phyloP scores from a whole-genome alignment of 2,113 vertebrate species.

The Cepphus grylle region DNA sequence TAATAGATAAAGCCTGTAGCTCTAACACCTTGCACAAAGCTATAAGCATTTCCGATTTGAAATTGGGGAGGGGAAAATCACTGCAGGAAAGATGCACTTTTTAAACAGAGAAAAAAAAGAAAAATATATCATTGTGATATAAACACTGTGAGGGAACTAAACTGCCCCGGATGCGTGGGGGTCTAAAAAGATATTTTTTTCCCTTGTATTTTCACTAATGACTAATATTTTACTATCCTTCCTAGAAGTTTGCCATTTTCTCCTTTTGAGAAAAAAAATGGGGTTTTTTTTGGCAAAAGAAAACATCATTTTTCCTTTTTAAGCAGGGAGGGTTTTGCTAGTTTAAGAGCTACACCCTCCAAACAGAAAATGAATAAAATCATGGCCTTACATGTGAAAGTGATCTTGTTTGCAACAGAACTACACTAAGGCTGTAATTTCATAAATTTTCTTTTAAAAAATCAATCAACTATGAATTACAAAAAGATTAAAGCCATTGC shows the following conservation, averaged over 20 bases:
- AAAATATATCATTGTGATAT: background rate
- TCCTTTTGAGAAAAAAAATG: background rate
- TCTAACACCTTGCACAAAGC: background rate
- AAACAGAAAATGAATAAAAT: background rate
- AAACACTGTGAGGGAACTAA: background rate
- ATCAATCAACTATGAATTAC: background rate
- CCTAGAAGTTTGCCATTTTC: background rate
- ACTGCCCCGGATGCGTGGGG: background rate
- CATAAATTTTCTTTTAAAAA: background rate
- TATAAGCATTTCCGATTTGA: background rate
- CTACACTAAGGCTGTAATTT: background rate
- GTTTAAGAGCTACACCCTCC: background rate
- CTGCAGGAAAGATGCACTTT: background rate
- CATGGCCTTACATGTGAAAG: background rate
- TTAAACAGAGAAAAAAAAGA: background rate
- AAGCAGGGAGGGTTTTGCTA: background rate
- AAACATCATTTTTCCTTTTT: background rate
- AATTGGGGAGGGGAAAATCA: background rate
- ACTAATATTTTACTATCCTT: background rate
- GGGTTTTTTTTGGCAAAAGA: background rate
- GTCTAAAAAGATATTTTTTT: background rate
- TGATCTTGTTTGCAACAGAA: background rate
- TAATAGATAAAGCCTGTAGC: background rate
- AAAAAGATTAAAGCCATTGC: background rate
- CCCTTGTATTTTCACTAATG: background rate